Conservation (phyloP, 2,797 vertebrate genomes). For the Pangasius sanitwongsei region DNA sequence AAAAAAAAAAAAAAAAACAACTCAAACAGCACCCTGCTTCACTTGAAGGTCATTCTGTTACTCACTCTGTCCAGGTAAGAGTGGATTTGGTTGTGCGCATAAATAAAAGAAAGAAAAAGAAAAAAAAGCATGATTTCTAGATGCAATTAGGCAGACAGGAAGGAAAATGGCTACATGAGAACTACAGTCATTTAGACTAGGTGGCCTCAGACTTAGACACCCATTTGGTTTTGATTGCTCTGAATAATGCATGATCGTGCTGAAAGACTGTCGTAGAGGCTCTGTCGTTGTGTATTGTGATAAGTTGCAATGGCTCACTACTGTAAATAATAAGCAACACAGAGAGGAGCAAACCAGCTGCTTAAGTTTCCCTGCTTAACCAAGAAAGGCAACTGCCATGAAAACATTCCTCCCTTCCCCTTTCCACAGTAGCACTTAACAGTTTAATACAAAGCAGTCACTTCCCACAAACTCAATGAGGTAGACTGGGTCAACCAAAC, state of each 20-base stretch:
- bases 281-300: conserved; percentile 73
- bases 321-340: conserved; percentile 66
- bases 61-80: conserved; percentile 50
- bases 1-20: not conserved
- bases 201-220: conserved; percentile 64
- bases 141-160: conserved; percentile 57
- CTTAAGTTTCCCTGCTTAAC: conserved; percentile 83
- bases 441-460: conserved; percentile 82
- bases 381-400: conserved; percentile 74
- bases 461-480: conserved; percentile 83
- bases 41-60: conserved; percentile 49
- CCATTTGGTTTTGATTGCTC: conserved; percentile 71
- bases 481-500: conserved; percentile 82
- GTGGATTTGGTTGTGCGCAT: conserved; percentile 73
- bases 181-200: conserved; percentile 67
- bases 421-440: conserved; percentile 82
- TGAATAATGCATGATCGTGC: conserved; percentile 75
- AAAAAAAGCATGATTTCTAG: conserved; percentile 62
- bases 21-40: conserved; percentile 49
- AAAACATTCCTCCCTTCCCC: conserved; percentile 63
- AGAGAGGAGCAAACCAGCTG: conserved; percentile 83
- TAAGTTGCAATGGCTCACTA: conserved; percentile 77
- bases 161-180: conserved; percentile 66
- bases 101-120: conserved; percentile 61
- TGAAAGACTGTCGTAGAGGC: conserved; percentile 71